Evolutionary conservation across 2,113 vertebrate species (phyloP).

Genomic region (Prochilodus magdalenae): DNA sequence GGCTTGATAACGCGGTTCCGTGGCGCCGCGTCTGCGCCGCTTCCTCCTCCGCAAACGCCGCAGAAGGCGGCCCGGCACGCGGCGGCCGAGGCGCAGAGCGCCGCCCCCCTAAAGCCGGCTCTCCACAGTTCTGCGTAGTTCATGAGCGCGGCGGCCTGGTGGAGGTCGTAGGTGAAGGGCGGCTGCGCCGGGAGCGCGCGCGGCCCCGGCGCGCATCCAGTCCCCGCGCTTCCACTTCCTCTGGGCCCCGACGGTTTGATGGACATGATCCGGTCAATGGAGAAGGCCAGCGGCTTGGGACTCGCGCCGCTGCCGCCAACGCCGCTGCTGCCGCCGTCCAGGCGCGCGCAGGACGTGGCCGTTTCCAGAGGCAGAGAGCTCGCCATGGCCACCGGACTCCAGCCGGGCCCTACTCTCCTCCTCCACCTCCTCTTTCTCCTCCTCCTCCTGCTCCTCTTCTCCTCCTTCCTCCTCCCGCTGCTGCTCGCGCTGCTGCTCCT

Average conservation of each 20-base stretch:
- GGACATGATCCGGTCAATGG: conserved; percentile 99
- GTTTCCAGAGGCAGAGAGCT: conserved; percentile 90
- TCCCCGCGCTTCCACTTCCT: conserved; percentile 62
- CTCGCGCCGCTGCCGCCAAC: conserved; percentile 74
- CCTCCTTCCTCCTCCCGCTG: background rate
- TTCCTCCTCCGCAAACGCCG: conserved; percentile 76
- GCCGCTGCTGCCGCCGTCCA: conserved; percentile 76
- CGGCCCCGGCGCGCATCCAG: conserved; percentile 86
- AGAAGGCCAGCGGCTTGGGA: conserved; percentile 95
- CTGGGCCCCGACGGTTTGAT: conserved; percentile 87
- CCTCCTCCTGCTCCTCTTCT: background rate
- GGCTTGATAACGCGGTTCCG: conserved; percentile 91
- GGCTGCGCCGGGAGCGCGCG: conserved; percentile 94
- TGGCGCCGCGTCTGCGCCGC: conserved; percentile 84
- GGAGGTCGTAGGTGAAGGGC: conserved; percentile 90
- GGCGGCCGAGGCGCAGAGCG: conserved; percentile 81
- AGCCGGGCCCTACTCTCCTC: conserved; percentile 76
- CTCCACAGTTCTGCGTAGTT: conserved; percentile 97
- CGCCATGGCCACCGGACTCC: conserved; percentile 83
- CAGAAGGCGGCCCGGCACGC: conserved; percentile 89
- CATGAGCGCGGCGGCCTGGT: conserved; percentile 92
- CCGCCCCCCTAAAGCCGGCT: conserved; percentile 84
- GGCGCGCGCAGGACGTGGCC: conserved; percentile 87
- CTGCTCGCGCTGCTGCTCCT: background rate
- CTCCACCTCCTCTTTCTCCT: conserved; percentile 2